Percentiles rank a stretch among this genome's conserved stretches.
These are phyloP conservation scores for Heteromormyrus szaboi DNA, from an alignment of 2,797 vertebrate species.

Conservation along the genomic window DNA sequence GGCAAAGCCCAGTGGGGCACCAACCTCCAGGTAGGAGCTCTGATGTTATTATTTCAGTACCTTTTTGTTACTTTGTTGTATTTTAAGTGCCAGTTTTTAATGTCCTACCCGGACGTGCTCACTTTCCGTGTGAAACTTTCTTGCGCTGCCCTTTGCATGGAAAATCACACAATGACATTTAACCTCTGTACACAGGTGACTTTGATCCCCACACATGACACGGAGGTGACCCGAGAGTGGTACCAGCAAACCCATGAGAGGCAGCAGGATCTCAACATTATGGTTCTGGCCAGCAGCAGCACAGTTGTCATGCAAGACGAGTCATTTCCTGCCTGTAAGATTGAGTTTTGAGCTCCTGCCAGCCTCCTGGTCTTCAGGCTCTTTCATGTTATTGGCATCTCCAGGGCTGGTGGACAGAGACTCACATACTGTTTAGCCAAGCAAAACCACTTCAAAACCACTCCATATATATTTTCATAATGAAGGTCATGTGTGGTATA, in stretches of 20 bases:
- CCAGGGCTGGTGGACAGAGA: background rate
- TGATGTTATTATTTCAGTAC: background rate
- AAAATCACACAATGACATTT: background rate
- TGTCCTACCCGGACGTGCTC: background rate
- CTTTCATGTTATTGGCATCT: conserved; percentile 12
- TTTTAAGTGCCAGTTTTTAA: background rate
- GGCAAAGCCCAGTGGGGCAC: conserved; percentile 96
- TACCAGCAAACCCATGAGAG: conserved; percentile 97
- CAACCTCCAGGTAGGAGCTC: conserved; percentile 79
- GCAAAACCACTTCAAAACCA: background rate
- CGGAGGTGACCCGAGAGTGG: conserved; percentile 96
- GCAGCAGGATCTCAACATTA: conserved; percentile 94
- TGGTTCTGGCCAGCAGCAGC: conserved; percentile 98
- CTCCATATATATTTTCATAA: background rate
- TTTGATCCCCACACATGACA: conserved; percentile 94
- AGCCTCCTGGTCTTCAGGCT: conserved; percentile 23
- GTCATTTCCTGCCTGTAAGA: conserved; percentile 98
- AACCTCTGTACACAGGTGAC: conserved; percentile 71
- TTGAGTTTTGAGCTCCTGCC: conserved; percentile 78
- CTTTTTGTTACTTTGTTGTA: background rate
- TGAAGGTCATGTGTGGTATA: background rate
- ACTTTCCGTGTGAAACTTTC: background rate
- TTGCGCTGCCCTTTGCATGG: background rate
- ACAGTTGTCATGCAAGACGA: conserved; percentile 99
- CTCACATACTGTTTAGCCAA: background rate